phyloP scores from a whole-genome alignment of 1,140 invertebrate species.

The Formica selysi region DNA sequence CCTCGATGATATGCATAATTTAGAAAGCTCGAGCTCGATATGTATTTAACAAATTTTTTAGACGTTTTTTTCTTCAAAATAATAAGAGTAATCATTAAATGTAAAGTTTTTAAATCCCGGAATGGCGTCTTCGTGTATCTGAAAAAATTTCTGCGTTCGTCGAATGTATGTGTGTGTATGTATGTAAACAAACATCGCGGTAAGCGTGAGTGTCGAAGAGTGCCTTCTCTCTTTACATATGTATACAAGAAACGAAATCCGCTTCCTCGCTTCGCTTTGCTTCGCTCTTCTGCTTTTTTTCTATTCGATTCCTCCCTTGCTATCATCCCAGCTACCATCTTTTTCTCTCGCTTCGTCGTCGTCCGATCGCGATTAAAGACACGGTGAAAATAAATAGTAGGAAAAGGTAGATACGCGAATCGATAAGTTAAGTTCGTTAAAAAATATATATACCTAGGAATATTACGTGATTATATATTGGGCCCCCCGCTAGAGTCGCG shows the following conservation, averaged over 20 bases:
- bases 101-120: slow-evolving; percentile 7
- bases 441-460: slow-evolving; percentile 78
- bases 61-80: neutral
- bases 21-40: slow-evolving; percentile 37
- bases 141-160: slow-evolving; percentile 20
- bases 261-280: neutral
- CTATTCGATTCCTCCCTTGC: neutral
- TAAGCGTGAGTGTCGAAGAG: slow-evolving; percentile 66
- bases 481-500: slow-evolving; percentile 72
- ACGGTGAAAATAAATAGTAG: slow-evolving; percentile 76
- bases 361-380: slow-evolving; percentile 70
- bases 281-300: neutral
- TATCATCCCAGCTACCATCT: neutral
- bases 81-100: slow-evolving; percentile 13
- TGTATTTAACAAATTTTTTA: neutral
- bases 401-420: slow-evolving; percentile 72
- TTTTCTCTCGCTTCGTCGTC: slow-evolving; percentile 64
- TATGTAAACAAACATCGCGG: slow-evolving; percentile 61
- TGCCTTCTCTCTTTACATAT: slow-evolving; percentile 64
- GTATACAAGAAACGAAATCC: slow-evolving; percentile 64
- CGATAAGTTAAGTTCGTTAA: slow-evolving; percentile 76
- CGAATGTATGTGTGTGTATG: slow-evolving; percentile 40
- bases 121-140: slow-evolving; percentile 19
- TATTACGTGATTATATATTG: slow-evolving; percentile 75
- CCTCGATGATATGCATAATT: slow-evolving; percentile 4